Conservation (phyloP, 2,888 invertebrate genomes). For the Drosophila austrosaltans region DNA sequence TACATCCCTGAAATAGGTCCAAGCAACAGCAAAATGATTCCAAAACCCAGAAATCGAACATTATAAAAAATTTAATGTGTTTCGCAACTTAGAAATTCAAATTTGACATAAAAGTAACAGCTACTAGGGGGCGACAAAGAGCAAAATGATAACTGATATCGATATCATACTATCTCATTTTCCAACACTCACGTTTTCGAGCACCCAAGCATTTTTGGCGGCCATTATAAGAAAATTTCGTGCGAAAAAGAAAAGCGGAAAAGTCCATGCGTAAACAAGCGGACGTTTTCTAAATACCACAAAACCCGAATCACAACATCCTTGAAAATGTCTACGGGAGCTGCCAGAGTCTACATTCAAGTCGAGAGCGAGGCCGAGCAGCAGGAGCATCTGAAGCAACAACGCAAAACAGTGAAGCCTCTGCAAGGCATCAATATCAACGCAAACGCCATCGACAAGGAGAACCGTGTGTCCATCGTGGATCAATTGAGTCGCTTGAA, state of each 20-base stretch:
- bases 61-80: background rate
- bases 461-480: constrained; percentile 87
- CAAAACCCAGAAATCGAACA: constrained; percentile 32
- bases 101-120: background rate
- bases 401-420: constrained; percentile 89
- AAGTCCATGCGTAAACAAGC: constrained; percentile 46
- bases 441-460: constrained; percentile 87
- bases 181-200: background rate
- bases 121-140: background rate
- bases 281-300: constrained; percentile 14
- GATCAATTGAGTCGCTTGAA: constrained; percentile 85
- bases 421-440: constrained; percentile 85
- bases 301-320: constrained; percentile 40
- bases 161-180: background rate
- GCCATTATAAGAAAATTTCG: constrained; percentile 44
- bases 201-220: constrained; percentile 44
- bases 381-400: constrained; percentile 86
- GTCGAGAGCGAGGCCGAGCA: constrained; percentile 83
- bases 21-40: constrained; percentile 37
- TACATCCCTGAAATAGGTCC: constrained; percentile 35
- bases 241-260: constrained; percentile 3
- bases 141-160: background rate
- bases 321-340: constrained; percentile 81
- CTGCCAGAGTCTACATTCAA: constrained; percentile 82
- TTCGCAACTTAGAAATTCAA: background rate